phyloP scores from a whole-genome alignment of 2,888 invertebrate genomes.

The Imbricaverruca yamaguchii region DNA sequence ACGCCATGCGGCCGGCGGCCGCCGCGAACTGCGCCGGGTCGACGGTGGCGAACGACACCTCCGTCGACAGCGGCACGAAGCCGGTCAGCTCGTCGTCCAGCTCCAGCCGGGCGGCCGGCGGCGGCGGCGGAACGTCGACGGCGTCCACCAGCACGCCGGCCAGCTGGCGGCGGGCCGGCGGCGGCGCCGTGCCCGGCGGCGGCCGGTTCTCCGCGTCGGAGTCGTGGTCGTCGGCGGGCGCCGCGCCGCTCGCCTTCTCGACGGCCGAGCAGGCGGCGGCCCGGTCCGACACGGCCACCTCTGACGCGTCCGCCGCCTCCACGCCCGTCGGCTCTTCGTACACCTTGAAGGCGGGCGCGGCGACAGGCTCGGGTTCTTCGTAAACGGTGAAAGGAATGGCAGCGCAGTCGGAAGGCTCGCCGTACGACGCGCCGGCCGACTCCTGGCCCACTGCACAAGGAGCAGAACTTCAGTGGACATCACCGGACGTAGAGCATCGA shows the following conservation, averaged over 20 bases:
- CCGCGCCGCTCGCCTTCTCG: slow-evolving; percentile 62
- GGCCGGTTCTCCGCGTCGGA: slow-evolving; percentile 28
- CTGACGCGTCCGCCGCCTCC: too few relatives aligned
- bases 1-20: background rate
- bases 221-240: slow-evolving; percentile 45
- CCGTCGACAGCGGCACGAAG: background rate
- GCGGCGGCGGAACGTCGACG: background rate
- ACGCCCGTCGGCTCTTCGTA: background rate
- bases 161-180: slow-evolving; percentile 12
- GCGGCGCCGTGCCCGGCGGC: slow-evolving; percentile 26
- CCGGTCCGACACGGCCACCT: background rate
- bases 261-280: slow-evolving; percentile 7
- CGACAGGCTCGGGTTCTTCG: background rate
- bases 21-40: background rate
- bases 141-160: background rate
- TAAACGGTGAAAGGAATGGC: background rate
- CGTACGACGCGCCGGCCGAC: too few relatives aligned
- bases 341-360: background rate
- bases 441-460: too few relatives aligned
- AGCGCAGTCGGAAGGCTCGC: background rate
- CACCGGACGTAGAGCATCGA: too few relatives aligned
- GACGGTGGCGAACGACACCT: background rate
- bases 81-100: slow-evolving; percentile 20
- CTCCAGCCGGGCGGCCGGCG: slow-evolving; percentile 23
- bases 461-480: too few relatives aligned